Percentiles rank a stretch among this genome's conserved stretches.
These are phyloP conservation scores for Nomia melanderi DNA, from an alignment of 1,140 invertebrate species.

Conservation along the genomic window DNA sequence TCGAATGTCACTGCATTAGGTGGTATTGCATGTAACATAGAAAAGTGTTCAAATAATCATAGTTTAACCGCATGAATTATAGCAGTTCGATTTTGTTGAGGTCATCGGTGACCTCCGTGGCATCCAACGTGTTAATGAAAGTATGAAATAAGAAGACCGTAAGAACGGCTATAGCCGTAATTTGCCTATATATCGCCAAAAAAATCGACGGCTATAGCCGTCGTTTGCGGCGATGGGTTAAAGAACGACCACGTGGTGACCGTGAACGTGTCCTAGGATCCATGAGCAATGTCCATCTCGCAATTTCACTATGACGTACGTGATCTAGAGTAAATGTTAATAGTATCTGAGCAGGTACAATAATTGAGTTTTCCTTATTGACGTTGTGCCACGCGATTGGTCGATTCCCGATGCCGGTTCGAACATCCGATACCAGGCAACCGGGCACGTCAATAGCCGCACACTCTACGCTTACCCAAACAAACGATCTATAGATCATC, in stretches of 20 bases:
- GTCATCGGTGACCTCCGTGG: too few species aligned
- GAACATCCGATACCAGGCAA: slow-evolving; percentile 13
- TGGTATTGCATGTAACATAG: too few species aligned
- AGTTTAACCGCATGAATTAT: too few species aligned
- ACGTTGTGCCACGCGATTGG: slow-evolving; percentile 9
- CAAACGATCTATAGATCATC: not conserved
- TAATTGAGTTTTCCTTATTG: slow-evolving; percentile 15
- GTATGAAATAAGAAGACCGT: too few species aligned
- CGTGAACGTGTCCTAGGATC: not conserved
- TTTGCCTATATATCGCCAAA: too few species aligned
- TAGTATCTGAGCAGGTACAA: not conserved
- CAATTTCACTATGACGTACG: not conserved
- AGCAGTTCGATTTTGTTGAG: too few species aligned
- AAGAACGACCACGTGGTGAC: not conserved
- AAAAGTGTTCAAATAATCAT: too few species aligned
- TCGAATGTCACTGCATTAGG: too few species aligned
- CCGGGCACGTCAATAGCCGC: not conserved
- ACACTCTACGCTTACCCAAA: not conserved
- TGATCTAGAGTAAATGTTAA: not conserved
- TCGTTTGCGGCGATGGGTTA: too few species aligned
- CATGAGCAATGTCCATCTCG: not conserved
- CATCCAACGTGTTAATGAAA: too few species aligned
- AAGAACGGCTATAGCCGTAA: too few species aligned
- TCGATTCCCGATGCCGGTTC: not conserved
- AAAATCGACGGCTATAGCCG: not conserved